Evolutionary conservation across 2,797 vertebrate species (phyloP).

Genomic region (Sebastes oblongus): DNA sequence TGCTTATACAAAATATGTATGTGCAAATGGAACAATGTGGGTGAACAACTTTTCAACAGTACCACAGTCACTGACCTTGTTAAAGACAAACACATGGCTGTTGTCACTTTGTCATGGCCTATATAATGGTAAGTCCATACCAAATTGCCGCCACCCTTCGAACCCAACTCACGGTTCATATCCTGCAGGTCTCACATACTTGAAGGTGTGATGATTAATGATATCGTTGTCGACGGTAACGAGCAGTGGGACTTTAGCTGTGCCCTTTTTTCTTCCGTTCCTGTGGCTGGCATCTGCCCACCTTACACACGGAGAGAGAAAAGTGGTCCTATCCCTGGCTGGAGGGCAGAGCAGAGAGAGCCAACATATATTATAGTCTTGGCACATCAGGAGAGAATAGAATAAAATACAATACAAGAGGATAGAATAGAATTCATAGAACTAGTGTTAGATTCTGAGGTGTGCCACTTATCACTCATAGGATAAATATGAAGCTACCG

Average conservation of each 20-base stretch:
- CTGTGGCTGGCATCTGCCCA: conserved; percentile 62
- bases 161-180: conserved; percentile 16
- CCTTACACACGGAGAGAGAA: conserved; percentile 36
- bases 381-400: background rate
- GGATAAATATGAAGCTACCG: background rate
- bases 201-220: conserved; percentile 65
- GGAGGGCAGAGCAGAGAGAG: conserved; percentile 32
- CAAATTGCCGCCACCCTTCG: background rate
- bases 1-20: background rate
- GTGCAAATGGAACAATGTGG: background rate
- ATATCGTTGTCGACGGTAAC: conserved; percentile 34
- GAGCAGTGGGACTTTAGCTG: conserved; percentile 37
- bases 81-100: conserved; percentile 2
- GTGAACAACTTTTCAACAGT: background rate
- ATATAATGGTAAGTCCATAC: conserved; percentile 14
- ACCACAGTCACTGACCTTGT: conserved; percentile 15
- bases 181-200: conserved; percentile 28
- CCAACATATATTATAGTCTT: conserved; percentile 19
- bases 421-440: background rate
- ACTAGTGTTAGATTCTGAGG: background rate
- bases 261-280: conserved; percentile 52
- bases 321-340: conserved; percentile 35
- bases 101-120: conserved; percentile 35
- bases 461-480: background rate
- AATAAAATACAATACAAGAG: background rate